phyloP scores from a whole-genome alignment of 2,888 invertebrate genomes.

The Polylopha cassiicola region DNA sequence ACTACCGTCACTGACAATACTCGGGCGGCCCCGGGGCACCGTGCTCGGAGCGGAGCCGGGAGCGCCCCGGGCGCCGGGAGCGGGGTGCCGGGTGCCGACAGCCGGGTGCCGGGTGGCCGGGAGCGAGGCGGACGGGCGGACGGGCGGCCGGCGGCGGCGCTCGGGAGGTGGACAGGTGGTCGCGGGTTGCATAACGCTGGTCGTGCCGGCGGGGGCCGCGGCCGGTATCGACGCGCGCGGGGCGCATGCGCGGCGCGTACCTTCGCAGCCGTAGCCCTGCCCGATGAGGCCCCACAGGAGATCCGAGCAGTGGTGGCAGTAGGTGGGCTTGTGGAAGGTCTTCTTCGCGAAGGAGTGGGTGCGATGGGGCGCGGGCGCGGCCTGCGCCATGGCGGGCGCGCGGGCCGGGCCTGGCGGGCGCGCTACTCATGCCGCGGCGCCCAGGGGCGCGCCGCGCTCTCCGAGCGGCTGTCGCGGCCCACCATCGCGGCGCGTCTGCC shows the following conservation, averaged over 20 bases:
- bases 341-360: conserved; percentile 99
- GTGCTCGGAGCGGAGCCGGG: conserved; percentile 24
- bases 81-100: conserved; percentile 24
- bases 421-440: conserved; percentile 77
- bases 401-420: conserved; percentile 73
- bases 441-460: conserved; percentile 77
- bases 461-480: conserved; percentile 78
- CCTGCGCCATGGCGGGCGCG: conserved; percentile 77
- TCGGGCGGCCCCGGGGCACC: neutral
- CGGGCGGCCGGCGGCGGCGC: conserved; percentile 47
- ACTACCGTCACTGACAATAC: neutral
- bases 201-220: conserved; percentile 50
- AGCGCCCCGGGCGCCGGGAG: conserved; percentile 24
- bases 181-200: conserved; percentile 60
- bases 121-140: conserved; percentile 48
- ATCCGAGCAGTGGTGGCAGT: conserved; percentile 99
- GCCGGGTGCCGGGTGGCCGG: conserved; percentile 34
- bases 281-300: conserved; percentile 99
- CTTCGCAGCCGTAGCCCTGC: conserved; percentile 99
- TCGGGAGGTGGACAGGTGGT: conserved; percentile 66
- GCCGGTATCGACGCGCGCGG: conserved; percentile 64
- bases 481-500: conserved; percentile 76
- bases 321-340: conserved; percentile 99
- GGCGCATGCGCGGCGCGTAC: conserved; percentile 81
- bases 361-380: conserved; percentile 80